A percentile compares a stretch with the other conserved stretches of the same genome.
phyloP scores from a whole-genome alignment of 2,888 invertebrate genomes.

The Metallyticus violacea region DNA sequence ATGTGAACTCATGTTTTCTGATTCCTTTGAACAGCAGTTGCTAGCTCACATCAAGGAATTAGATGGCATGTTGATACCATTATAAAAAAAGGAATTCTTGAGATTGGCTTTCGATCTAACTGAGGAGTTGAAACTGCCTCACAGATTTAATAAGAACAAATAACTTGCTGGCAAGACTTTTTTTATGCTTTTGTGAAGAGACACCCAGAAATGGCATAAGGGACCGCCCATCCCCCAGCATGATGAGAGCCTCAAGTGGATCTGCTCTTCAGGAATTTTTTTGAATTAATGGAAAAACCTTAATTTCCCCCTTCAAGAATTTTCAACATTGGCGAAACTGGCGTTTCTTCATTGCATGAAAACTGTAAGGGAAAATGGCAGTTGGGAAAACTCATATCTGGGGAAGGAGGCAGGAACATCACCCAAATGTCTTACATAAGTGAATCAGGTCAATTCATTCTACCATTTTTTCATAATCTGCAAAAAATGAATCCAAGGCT shows the following conservation, averaged over 20 bases:
- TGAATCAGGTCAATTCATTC: neutral
- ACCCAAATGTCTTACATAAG: neutral
- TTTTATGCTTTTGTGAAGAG: conserved; percentile 30
- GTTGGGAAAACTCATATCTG: neutral
- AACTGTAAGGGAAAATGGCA: conserved; percentile 14
- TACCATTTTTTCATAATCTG: too few species aligned
- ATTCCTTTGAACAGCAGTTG: neutral
- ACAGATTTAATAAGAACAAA: conserved; percentile 32
- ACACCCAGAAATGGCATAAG: conserved; percentile 1
- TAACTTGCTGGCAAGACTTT: conserved; percentile 34
- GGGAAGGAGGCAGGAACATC: neutral
- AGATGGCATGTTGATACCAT: conserved; percentile 18
- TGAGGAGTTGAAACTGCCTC: conserved; percentile 29
- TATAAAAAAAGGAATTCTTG: conserved; percentile 29
- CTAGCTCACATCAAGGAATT: conserved; percentile 8
- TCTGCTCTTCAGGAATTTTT: neutral
- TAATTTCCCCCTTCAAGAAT: neutral
- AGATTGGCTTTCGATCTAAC: conserved; percentile 32
- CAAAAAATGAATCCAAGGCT: too few species aligned
- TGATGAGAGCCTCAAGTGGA: neutral
- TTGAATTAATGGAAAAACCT: neutral
- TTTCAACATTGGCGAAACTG: conserved; percentile 31
- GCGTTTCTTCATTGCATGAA: conserved; percentile 29
- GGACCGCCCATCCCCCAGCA: conserved; percentile 1
- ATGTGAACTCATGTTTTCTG: conserved; percentile 9